phyloP scores from a whole-genome alignment of 1,140 invertebrate species.

The Leptinotarsa defecta region DNA sequence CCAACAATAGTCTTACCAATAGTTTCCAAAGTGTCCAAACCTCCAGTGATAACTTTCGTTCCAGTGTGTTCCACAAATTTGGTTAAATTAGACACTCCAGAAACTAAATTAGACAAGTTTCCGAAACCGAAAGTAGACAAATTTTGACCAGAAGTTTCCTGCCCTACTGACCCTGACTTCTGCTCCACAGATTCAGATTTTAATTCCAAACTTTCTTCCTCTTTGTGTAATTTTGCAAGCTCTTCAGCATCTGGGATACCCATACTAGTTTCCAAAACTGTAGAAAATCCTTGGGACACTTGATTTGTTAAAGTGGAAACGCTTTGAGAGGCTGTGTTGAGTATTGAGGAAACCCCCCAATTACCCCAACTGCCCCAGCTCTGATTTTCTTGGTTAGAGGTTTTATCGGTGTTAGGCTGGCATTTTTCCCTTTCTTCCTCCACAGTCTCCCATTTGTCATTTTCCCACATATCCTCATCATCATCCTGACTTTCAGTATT shows the following conservation, averaged over 20 bases:
- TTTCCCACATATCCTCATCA: slow-evolving; percentile 42
- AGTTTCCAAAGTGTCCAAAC: slow-evolving; percentile 85
- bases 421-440: slow-evolving; percentile 21
- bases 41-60: slow-evolving; percentile 75
- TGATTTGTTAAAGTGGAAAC: slow-evolving; percentile 76
- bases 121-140: slow-evolving; percentile 62
- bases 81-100: slow-evolving; percentile 68
- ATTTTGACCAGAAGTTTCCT: slow-evolving; percentile 21
- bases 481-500: slow-evolving; percentile 33
- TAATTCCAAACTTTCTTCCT: slow-evolving; percentile 14
- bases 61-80: slow-evolving; percentile 73
- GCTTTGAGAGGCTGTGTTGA: slow-evolving; percentile 73
- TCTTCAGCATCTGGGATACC: slow-evolving; percentile 78
- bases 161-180: slow-evolving; percentile 23
- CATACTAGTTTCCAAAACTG: slow-evolving; percentile 76
- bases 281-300: slow-evolving; percentile 75
- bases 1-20: slow-evolving; percentile 64
- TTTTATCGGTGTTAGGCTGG: no score
- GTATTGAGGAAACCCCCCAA: slow-evolving; percentile 74
- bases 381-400: no score
- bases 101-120: slow-evolving; percentile 69
- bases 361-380: slow-evolving; percentile 60
- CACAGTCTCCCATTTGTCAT: slow-evolving; percentile 49
- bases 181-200: background rate
- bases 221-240: slow-evolving; percentile 59